Evolutionary conservation across 2,888 invertebrate species (phyloP).

Genomic region (Chrysolina haemoptera): DNA sequence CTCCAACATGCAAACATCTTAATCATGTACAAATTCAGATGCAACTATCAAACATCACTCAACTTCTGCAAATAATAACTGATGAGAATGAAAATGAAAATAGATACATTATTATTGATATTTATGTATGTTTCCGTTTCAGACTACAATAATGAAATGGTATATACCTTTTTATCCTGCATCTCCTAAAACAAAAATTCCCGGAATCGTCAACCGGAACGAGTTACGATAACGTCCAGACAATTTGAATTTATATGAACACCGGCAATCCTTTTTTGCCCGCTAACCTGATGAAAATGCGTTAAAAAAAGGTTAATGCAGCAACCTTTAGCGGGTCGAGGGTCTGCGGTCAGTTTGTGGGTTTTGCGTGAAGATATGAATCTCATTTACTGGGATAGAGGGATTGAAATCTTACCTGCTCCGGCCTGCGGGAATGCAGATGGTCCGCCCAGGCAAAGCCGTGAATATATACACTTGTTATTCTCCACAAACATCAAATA

Average conservation of each 20-base stretch:
- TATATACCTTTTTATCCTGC: too few relatives aligned
- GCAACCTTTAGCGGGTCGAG: not conserved
- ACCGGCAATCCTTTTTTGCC: not conserved
- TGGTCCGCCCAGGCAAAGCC: not conserved
- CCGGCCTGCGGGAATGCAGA: constrained; percentile 21
- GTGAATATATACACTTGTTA: not conserved
- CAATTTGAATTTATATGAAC: not conserved
- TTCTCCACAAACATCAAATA: not conserved
- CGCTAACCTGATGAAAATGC: constrained; percentile 17
- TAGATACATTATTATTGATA: too few relatives aligned
- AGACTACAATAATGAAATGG: too few relatives aligned
- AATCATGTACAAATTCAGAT: too few relatives aligned
- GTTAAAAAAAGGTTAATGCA: constrained; percentile 6
- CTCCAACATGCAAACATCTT: too few relatives aligned
- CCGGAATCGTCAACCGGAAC: not conserved
- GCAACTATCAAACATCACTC: too few relatives aligned
- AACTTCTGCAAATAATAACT: too few relatives aligned
- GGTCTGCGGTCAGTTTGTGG: constrained; percentile 8
- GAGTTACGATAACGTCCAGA: not conserved
- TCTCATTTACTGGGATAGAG: constrained; percentile 15
- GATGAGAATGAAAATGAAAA: too few relatives aligned
- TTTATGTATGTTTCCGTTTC: too few relatives aligned
- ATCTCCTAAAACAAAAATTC: not conserved
- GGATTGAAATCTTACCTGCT: constrained; percentile 7
- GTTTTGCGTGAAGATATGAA: constrained; percentile 19